phyloP scores from a whole-genome alignment of 2,797 vertebrate genomes.

The Enteromius afrohamiltoni region DNA sequence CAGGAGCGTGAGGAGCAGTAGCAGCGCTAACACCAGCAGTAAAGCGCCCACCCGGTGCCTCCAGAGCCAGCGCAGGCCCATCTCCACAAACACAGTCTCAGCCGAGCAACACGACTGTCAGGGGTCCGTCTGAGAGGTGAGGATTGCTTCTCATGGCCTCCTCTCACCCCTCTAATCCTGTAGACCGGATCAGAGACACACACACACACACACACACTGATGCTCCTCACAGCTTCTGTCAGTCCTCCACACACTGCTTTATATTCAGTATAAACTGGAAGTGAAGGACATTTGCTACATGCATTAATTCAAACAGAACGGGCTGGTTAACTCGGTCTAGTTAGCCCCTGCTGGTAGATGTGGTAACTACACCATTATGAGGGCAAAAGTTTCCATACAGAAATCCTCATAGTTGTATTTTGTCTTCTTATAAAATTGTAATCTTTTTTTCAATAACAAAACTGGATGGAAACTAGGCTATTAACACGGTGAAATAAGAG shows the following conservation, averaged over 20 bases:
- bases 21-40: constrained; percentile 44
- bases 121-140: not conserved
- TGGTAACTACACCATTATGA: not conserved
- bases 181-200: constrained; percentile 13
- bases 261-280: not conserved
- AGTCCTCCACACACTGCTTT: not conserved
- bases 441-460: no score
- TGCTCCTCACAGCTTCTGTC: not conserved
- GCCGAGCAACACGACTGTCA: not conserved
- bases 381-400: not conserved
- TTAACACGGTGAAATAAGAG: no score
- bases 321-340: not conserved
- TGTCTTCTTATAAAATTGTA: no score
- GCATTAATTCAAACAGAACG: not conserved
- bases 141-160: not conserved
- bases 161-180: constrained; percentile 10
- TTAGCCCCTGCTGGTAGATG: not conserved
- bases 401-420: not conserved
- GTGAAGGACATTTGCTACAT: not conserved
- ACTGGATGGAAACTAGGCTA: no score
- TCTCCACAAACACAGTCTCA: constrained; percentile 26
- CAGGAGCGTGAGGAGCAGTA: constrained; percentile 53
- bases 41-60: constrained; percentile 44
- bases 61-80: constrained; percentile 56
- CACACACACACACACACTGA: not conserved